These are phyloP conservation scores for Neomonachus schauinslandi DNA, from an alignment of 2,113 vertebrate genomes.

Conservation along the genomic window DNA sequence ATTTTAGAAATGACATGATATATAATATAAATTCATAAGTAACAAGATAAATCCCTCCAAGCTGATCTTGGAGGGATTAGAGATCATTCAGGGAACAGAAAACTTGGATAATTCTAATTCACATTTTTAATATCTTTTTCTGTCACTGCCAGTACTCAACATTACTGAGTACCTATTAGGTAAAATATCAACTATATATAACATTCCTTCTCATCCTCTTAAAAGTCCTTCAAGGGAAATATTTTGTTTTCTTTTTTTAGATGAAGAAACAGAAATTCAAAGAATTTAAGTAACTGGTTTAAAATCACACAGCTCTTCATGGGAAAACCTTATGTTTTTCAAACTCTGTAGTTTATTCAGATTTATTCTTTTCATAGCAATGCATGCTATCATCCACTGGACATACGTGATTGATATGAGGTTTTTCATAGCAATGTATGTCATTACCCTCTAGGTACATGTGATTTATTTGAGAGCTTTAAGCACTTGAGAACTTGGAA, in stretches of 20 bases:
- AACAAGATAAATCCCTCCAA: neutral
- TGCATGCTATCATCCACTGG: neutral
- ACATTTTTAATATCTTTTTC: neutral
- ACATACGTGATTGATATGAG: neutral
- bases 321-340: neutral
- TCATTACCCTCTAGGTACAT: neutral
- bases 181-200: neutral
- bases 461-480: neutral
- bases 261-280: neutral
- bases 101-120: neutral
- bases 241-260: neutral
- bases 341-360: neutral
- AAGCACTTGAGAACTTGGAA: neutral
- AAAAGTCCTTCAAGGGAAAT: neutral
- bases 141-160: neutral
- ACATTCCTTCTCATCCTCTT: neutral
- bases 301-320: neutral
- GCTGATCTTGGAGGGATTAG: neutral
- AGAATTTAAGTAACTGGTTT: neutral
- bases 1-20: neutral
- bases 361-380: neutral
- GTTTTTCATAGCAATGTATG: neutral
- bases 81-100: neutral
- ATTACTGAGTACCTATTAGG: neutral
- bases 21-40: neutral